Base-by-base conservation (phyloP, 2,797 vertebrate genomes). In the Pangasius mekongensis region DNA sequence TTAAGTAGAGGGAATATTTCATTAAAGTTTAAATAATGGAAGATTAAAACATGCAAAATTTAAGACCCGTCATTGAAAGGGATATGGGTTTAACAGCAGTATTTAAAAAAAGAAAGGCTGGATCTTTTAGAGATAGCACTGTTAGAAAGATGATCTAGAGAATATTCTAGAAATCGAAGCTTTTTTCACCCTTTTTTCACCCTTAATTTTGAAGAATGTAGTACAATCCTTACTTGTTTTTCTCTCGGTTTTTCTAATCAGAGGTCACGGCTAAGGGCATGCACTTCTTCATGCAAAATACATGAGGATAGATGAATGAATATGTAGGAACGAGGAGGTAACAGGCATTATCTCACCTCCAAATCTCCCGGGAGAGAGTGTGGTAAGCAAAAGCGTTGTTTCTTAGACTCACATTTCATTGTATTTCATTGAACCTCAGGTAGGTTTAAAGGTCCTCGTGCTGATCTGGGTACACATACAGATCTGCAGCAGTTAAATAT, bases 21-120 rank as follows among this genome's bases (percentile, higher is more conserved):
- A 84, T 87, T 85, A 91, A 89, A 89, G 84, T 74, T 89, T 87
- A 86, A 88, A 84, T 88, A 86, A 89, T 76, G 30, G 64, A 88
- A 89, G 54, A 87, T 89, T 88, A 84, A 86, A 86, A 81, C 86
- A 86, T 87, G 86, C 58, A 71, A 90, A 88, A 89, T 89, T 86
- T 58, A 86, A 88, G 74, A 56, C 20, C 67, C 24, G 54, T 73
- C 58, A 60, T 80, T 83, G 30, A 73, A 62, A 88, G 18, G 43
- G 47, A 52, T 76, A 30, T 74, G 47, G n/a, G 30, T 88, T 88
- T 73, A 71, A 73, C 16, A 67, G 49, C 74, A 81, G 64, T 24
- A 24, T 54, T 33, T 78, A 10, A 82, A 69, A 52, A 39, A 36
- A 81, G 78, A 84, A 81, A 71, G 22, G 4, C 20, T 58, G 27